phyloP scores from a whole-genome alignment of 92 coral and sea anemone species.

The Micromussa lordhowensis region DNA sequence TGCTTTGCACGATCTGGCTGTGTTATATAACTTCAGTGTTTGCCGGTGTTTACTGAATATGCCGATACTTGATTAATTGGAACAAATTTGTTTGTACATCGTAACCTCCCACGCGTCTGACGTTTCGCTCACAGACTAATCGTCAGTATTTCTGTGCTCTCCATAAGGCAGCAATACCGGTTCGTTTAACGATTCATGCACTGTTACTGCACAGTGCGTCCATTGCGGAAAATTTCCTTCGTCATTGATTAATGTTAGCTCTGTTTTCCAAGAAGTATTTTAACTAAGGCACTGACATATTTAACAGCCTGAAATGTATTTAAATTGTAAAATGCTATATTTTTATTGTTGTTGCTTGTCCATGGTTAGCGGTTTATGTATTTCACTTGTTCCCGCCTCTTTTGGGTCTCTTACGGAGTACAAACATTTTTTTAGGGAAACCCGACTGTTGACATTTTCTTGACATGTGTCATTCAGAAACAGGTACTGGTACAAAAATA shows the following conservation, averaged over 20 bases:
- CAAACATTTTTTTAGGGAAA: neutral
- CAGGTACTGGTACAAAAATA: neutral
- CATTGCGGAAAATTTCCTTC: neutral
- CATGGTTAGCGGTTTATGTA: neutral
- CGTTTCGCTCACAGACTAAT: no score
- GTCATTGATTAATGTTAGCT: neutral
- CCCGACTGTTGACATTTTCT: neutral
- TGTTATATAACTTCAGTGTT: neutral
- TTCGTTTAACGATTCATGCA: neutral
- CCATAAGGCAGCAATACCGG: neutral
- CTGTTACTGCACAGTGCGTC: neutral
- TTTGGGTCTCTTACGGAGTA: neutral
- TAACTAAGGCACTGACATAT: neutral
- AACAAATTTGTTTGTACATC: neutral
- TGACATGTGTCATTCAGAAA: neutral
- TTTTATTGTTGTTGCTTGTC: neutral
- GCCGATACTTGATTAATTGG: neutral
- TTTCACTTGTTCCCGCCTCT: neutral
- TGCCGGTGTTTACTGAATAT: neutral
- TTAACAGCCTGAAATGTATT: neutral
- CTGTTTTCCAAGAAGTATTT: neutral
- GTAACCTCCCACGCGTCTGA: neutral
- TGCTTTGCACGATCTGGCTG: neutral
- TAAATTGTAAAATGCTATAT: neutral
- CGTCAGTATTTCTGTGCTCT: no score